These are phyloP conservation scores for Onthophagus sagittarius DNA, from an alignment of 2,888 invertebrate species.

Conservation along the genomic window DNA sequence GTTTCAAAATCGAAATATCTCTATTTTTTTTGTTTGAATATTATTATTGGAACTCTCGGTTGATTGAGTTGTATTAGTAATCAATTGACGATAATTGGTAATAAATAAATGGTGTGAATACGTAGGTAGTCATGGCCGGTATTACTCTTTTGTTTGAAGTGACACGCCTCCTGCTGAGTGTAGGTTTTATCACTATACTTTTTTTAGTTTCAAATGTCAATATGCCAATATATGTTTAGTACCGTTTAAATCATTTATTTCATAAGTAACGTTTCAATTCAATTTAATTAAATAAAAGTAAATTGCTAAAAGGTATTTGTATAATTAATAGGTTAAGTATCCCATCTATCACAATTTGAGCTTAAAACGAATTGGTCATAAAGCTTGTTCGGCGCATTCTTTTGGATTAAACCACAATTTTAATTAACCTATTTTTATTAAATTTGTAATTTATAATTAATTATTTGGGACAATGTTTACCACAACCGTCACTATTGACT, in stretches of 20 bases:
- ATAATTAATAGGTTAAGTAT: too few species aligned
- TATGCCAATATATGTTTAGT: not conserved
- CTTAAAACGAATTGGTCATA: too few species aligned
- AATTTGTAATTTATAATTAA: too few species aligned
- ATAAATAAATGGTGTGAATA: not conserved
- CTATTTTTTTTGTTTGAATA: not conserved
- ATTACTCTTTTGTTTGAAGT: not conserved
- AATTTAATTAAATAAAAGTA: not conserved
- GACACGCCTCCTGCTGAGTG: not conserved
- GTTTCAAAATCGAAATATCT: too few species aligned
- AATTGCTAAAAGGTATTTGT: too few species aligned
- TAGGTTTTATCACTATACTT: not conserved
- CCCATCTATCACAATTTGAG: too few species aligned
- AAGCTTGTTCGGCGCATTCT: too few species aligned
- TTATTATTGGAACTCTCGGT: not conserved
- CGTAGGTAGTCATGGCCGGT: not conserved
- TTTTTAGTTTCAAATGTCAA: not conserved
- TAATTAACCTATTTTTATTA: too few species aligned
- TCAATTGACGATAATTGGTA: not conserved
- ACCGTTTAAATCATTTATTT: not conserved
- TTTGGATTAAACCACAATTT: too few species aligned
- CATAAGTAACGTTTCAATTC: not conserved
- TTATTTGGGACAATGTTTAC: too few species aligned
- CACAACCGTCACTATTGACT: too few species aligned
- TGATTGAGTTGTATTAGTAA: not conserved